These are phyloP conservation scores for Phainopepla nitens DNA, from an alignment of 2,113 vertebrate genomes.

Conservation along the genomic window DNA sequence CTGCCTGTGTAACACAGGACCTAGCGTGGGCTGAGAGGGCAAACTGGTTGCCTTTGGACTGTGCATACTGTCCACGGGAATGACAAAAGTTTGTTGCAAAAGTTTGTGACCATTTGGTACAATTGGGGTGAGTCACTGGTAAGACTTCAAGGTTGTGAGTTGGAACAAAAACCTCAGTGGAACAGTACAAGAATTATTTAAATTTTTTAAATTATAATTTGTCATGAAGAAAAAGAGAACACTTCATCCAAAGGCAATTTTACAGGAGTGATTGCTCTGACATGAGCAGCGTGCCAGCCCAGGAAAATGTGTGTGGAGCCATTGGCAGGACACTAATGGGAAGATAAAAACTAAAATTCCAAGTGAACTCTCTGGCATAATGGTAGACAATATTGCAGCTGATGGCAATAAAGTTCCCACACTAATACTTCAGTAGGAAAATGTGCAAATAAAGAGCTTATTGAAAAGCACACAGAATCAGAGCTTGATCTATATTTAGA, in stretches of 20 bases:
- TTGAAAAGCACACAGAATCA: background rate
- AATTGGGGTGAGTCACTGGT: background rate
- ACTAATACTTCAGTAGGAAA: background rate
- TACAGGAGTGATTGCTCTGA: background rate
- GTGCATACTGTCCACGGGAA: background rate
- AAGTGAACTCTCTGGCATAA: background rate
- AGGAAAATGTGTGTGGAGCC: background rate
- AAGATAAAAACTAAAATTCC: background rate
- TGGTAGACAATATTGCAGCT: background rate
- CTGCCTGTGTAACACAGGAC: background rate
- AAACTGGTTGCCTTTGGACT: background rate
- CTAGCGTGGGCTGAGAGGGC: background rate
- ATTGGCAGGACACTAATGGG: accelerated
- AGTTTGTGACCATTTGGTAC: background rate
- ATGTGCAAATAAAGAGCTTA: background rate
- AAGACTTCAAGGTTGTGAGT: background rate
- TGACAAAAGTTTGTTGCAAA: background rate
- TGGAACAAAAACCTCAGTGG: background rate
- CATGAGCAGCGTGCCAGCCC: background rate
- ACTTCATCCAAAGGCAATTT: background rate
- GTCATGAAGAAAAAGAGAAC: background rate
- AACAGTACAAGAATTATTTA: background rate
- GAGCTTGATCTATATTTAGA: background rate
- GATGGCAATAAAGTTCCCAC: background rate
- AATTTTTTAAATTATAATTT: background rate